A percentile compares a stretch with the other conserved stretches of the same genome.
phyloP scores from a whole-genome alignment of 2,113 vertebrate species.

The Turnix velox region DNA sequence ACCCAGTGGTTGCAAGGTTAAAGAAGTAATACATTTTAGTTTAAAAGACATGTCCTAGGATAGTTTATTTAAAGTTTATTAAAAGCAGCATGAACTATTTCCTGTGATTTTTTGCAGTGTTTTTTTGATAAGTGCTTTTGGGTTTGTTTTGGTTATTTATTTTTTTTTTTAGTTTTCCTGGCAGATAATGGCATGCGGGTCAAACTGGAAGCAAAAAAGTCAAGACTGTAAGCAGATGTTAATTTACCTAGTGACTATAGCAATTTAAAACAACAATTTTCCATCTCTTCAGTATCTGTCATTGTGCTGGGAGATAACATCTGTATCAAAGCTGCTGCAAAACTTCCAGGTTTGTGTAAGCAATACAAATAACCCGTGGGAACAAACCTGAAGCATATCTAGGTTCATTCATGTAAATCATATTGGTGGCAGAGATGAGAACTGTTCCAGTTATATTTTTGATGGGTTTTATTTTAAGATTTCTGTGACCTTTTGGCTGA shows the following conservation, averaged over 20 bases:
- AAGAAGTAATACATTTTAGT: background rate
- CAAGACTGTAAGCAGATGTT: background rate
- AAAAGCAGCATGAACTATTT: background rate
- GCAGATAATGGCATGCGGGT: background rate
- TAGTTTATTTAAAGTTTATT: constrained; percentile 18
- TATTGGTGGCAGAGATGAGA: background rate
- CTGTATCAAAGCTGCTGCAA: background rate
- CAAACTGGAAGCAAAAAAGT: background rate
- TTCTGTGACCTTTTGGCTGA: background rate
- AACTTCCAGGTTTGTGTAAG: background rate
- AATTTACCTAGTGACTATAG: background rate
- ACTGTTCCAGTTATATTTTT: background rate
- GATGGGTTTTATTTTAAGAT: background rate
- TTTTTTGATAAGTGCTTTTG: background rate
- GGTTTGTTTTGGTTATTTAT: background rate
- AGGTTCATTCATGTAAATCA: background rate
- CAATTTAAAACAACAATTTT: background rate
- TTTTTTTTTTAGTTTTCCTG: background rate
- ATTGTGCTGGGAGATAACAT: background rate
- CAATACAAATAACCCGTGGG: background rate
- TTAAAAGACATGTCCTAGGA: background rate
- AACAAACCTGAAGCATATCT: background rate
- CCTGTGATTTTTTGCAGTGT: background rate
- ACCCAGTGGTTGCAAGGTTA: background rate
- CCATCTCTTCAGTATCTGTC: background rate